Percentiles rank a stretch among this genome's conserved stretches.
These are phyloP conservation scores for Dryadula phaetusa DNA, from an alignment of 2,888 invertebrate genomes.

Conservation along the genomic window DNA sequence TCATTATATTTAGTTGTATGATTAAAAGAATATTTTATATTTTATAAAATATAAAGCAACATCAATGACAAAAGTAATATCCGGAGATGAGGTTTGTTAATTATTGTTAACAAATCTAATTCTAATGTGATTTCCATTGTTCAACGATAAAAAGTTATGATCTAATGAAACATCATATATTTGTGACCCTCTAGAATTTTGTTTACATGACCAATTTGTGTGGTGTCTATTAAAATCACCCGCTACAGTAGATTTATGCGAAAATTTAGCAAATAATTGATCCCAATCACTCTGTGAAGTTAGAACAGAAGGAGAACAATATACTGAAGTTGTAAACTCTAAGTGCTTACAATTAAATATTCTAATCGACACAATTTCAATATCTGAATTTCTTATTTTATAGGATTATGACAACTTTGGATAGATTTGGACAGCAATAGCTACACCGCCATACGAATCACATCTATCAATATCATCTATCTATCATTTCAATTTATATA, in stretches of 20 bases:
- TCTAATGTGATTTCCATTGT: neutral
- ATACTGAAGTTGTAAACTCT: constrained; percentile 2
- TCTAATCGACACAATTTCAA: constrained; percentile 1
- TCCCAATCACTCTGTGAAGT: constrained; percentile 1
- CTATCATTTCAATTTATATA: too few relatives aligned
- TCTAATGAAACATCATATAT: neutral
- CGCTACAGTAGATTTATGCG: neutral
- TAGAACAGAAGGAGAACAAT: constrained; percentile 3
- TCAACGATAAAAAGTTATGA: neutral
- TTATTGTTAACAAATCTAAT: neutral
- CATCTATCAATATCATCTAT: too few relatives aligned
- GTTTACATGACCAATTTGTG: too few relatives aligned
- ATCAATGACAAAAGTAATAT: constrained; percentile 1
- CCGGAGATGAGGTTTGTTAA: neutral
- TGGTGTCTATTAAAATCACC: too few relatives aligned
- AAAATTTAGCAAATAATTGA: neutral
- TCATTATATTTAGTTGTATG: neutral
- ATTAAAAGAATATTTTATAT: neutral
- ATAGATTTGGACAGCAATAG: too few relatives aligned
- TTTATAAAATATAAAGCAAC: neutral
- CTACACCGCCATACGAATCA: too few relatives aligned
- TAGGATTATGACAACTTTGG: too few relatives aligned
- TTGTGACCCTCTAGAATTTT: too few relatives aligned
- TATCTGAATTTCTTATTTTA: neutral
- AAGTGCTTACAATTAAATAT: neutral